These are phyloP conservation scores for Xenus cinereus DNA, from an alignment of 2,113 vertebrate genomes.

Conservation along the genomic window DNA sequence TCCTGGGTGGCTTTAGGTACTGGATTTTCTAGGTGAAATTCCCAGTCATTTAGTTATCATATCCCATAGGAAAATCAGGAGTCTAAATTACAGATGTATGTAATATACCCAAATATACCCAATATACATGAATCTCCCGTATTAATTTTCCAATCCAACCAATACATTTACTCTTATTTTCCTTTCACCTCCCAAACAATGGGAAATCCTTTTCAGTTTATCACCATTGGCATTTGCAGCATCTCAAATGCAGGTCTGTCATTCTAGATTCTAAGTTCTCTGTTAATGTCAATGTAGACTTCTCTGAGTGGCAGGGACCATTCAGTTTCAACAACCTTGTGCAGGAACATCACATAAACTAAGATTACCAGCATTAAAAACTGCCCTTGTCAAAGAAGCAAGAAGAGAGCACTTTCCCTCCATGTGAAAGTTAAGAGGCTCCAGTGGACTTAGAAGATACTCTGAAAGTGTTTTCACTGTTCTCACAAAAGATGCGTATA, in stretches of 20 bases:
- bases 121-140: neutral
- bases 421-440: neutral
- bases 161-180: neutral
- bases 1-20: neutral
- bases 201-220: neutral
- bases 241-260: neutral
- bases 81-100: neutral
- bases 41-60: neutral
- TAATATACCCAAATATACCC: neutral
- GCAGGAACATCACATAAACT: fast-evolving
- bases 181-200: neutral
- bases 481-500: neutral
- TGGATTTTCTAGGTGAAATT: neutral
- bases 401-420: neutral
- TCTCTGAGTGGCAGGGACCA: neutral
- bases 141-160: neutral
- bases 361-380: neutral
- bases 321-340: neutral
- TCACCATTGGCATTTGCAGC: neutral
- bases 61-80: neutral
- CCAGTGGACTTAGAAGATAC: neutral
- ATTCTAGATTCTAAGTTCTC: neutral
- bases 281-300: neutral
- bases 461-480: neutral
- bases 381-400: neutral